phyloP scores from a whole-genome alignment of 2,797 vertebrate genomes.

The Notamacropus eugenii region DNA sequence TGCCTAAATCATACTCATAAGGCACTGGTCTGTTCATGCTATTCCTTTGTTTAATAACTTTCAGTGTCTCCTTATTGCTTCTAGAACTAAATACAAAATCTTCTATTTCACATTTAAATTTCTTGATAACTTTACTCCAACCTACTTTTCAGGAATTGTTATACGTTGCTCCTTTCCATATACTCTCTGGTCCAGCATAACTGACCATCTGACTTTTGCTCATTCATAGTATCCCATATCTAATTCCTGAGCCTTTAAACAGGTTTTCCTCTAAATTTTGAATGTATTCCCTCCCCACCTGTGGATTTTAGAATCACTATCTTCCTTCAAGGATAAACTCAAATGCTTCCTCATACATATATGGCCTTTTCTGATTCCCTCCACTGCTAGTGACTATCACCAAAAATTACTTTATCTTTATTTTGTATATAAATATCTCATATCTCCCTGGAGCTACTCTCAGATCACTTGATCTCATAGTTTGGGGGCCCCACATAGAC shows the following conservation, averaged over 20 bases:
- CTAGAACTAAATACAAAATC: neutral
- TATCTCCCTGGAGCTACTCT: rapidly evolving
- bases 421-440: neutral
- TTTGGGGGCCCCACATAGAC: neutral
- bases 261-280: neutral
- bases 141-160: neutral
- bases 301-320: neutral
- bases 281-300: neutral
- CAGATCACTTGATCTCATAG: neutral
- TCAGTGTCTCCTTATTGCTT: neutral
- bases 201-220: neutral
- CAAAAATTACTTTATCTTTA: neutral
- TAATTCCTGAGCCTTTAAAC: neutral
- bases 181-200: neutral
- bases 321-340: neutral
- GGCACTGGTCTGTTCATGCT: neutral
- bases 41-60: neutral
- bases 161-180: neutral
- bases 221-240: neutral
- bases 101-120: neutral
- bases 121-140: neutral
- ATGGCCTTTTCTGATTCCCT: neutral
- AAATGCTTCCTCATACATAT: neutral
- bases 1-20: neutral
- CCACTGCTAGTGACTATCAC: neutral